Evolutionary conservation across 30 jellyfish, hydroid and myxozoan genomes (phyloP), one percentile per base, ranked within the genome.

Genomic region (Morbakka virulenta): DNA sequence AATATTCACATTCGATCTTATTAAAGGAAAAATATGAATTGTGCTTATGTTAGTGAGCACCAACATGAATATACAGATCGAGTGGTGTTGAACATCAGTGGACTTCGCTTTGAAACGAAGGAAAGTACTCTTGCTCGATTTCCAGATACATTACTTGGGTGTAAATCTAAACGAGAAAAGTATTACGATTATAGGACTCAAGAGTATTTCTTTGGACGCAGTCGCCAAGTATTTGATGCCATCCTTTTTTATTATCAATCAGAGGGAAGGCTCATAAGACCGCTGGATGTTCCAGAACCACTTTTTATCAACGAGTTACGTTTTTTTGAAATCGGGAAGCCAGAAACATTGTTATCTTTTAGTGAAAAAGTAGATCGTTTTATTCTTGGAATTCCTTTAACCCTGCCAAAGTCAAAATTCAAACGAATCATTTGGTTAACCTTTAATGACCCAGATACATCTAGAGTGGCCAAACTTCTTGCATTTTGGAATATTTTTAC

Each of bases 121-220:
- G 91, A 80, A 57, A 74, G 91, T 31, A 87, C 96, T 30, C 73
- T 87, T n/a, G 93, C 78, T 9, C 94, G 96, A 4, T 80, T 50
- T 61, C 96, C 96, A 1, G 61, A 87, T 67, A 87, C 96, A 1
- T 75, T 87, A 14, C 94, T 87, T 50, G 96, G 96, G 4, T 62
- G 87, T 32, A 82, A 81, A 9, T 29, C 82, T 24, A 62, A 73
- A 35, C 64, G 96, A 4, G 76, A 52, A 2, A 51, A 31, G 13
- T 87, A 75, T 41, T 87, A 22, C 62, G 96, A 87, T 62, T 25
- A 75, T n/a, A 27, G 20, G 22, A 62, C 86, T 25, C 36, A 69
- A 1, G 96, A 87, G 69, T 79, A 71, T 52, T 87, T 79, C 36
- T 80, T 87, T 27, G 49, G 80, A 51, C 84, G 96, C 20, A 87